Base-by-base conservation (phyloP, 2,113 vertebrate species). In the Hippocampus mohnikei region DNA sequence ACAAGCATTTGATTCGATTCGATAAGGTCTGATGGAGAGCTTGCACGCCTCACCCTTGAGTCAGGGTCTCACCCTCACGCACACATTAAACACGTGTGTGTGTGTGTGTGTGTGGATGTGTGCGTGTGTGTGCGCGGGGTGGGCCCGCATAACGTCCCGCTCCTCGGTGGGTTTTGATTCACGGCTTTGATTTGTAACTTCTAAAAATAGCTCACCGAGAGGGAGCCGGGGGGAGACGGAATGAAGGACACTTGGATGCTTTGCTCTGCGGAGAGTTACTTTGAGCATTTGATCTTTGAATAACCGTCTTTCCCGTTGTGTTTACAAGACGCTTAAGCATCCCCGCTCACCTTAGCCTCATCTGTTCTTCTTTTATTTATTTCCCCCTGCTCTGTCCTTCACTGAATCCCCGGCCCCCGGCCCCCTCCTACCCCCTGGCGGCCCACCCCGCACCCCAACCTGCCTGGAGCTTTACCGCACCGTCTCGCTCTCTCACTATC, bases 151-250 rank as follows among this genome's bases (percentile, higher is more conserved):
- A 80, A 79, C 76, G 82, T 86, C 73, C 76, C 74, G 76, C 77
- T 83, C 81, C 84, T 85, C 85, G 83, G 83, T 80, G 81, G 82
- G 81, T 78, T 87, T 85, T 85, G 77, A 86, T 81, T 87, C 59
- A 67, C 61, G 65, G 78, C 85, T 87, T 89, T 88, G 85, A 89
- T 90, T 90, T 80, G 77, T 73, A 77, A 85, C 75, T 85, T 88
- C 90, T 91, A 92, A 89, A 92, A 90, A 92, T 92, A 92, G 81
- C 59, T 13, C 9, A 0, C 48, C 62, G 63, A 79, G 53, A 76
- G 66, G 61, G 42, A 11, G 58, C 18, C 27, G 55, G 56, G 60
- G n/a, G 20, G 42, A 18, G 42, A 18, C 48, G 61, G 67, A 52
- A 62, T 33, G 74, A 75, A 77, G 73, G 77, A 85, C 78, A 73